Conservation (phyloP, 2,113 vertebrate genomes). For the Acanthisitta chloris region DNA sequence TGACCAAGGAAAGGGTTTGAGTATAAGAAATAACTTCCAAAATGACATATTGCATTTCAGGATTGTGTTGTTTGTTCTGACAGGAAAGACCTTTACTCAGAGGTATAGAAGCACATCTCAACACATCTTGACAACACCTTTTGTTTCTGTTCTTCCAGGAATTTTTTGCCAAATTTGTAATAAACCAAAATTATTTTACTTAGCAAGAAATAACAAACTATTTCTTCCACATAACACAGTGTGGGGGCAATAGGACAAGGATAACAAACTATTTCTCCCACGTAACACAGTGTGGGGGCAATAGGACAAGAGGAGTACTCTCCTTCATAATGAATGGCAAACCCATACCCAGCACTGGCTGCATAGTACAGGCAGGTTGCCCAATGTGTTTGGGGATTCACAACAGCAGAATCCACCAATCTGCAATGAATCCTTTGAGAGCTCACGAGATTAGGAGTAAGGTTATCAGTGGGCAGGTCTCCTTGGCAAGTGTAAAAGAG, state of each 20-base stretch:
- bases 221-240: neutral
- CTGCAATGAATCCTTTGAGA: neutral
- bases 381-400: neutral
- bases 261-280: neutral
- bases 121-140: neutral
- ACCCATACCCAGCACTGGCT: neutral
- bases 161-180: neutral
- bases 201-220: neutral
- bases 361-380: accelerated
- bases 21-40: neutral
- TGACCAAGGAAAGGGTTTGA: neutral
- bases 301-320: neutral
- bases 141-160: neutral
- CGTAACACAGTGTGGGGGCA: accelerated
- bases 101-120: neutral
- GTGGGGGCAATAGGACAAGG: accelerated
- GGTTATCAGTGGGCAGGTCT: neutral
- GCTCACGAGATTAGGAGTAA: neutral
- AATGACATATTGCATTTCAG: accelerated
- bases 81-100: neutral
- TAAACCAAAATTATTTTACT: neutral
- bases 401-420: neutral
- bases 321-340: neutral
- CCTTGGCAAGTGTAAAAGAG: neutral
- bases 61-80: neutral